Evolutionary conservation across 2,113 vertebrate species (phyloP), one percentile per base, ranked within the genome.

Genomic region (Artemisiospiza belli): DNA sequence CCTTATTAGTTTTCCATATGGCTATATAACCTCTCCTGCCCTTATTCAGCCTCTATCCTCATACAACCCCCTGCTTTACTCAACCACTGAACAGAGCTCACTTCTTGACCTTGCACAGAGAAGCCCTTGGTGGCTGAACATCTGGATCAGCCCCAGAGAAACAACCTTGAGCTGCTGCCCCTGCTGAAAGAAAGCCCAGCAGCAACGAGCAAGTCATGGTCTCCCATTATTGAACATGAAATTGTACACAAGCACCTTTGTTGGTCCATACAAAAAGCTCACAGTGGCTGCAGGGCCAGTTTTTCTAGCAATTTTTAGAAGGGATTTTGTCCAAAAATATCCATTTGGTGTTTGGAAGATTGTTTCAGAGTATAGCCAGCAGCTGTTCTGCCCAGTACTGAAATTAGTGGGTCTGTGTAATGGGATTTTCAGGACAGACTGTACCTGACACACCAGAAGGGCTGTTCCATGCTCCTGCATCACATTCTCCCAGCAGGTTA

Each of bases 1-100:
- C 35, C 19, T 73, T 77, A 62, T 67, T 93, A 70, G 47, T 70
- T 76, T 90, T 35, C 85, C 35, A 25, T 66, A 52, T 83, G 72
- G 62, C 78, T 82, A 3, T 58, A 51, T 35, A 76, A 61, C 39
- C 54, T 66, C 51, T 84, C 59, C 30, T 46, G 41, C 31, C 31
- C 68, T 79, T 78, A 54, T 24, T 66, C 54, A 25, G 66, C 1
- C 0, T 28, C 6, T 87, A 5, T 70, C 90, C 67, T 94, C 52
- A 62, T 30, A 67, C 35, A 83, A 86, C 79, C 72, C 33, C 62
- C 46, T 77, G 59, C 15, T 19, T 87, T 54, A 43, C 20, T 55
- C 76, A 76, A 0, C 14, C 43, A 19, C 70, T 66, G 49, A 68
- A 35, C 39, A 76, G 47, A 81, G 66, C 15, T 23, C 27, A 44